Percentiles rank a stretch among this genome's conserved stretches.
These are phyloP conservation scores for Ceratina japonica DNA, from an alignment of 1,140 invertebrate species.

Conservation along the genomic window DNA sequence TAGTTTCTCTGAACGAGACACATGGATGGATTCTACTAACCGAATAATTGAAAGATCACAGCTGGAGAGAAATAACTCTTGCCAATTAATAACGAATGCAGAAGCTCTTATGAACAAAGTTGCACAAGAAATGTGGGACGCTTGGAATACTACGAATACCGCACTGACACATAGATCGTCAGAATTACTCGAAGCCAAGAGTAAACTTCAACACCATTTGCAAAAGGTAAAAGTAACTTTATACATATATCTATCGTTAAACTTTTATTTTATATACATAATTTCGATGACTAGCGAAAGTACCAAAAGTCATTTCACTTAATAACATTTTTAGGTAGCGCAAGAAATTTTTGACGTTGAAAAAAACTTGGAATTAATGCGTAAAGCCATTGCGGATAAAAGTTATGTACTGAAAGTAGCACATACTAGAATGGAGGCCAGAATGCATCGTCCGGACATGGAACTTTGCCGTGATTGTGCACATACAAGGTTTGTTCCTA, in stretches of 20 bases:
- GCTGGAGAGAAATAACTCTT: slow-evolving; percentile 89
- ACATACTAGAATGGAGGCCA: slow-evolving; percentile 83
- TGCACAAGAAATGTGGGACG: slow-evolving; percentile 93
- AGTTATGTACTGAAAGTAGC: slow-evolving; percentile 92
- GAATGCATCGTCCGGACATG: slow-evolving; percentile 85
- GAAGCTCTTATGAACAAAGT: slow-evolving; percentile 90
- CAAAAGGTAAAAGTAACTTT: slow-evolving; percentile 76
- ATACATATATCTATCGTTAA: background rate
- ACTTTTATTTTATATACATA: too few species aligned
- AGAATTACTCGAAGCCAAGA: slow-evolving; percentile 91
- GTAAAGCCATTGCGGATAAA: slow-evolving; percentile 85
- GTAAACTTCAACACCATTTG: slow-evolving; percentile 89
- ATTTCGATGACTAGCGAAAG: background rate
- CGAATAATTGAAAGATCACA: slow-evolving; percentile 90
- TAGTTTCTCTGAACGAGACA: slow-evolving; percentile 87
- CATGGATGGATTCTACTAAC: slow-evolving; percentile 93
- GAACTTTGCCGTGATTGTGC: slow-evolving; percentile 94
- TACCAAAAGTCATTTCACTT: slow-evolving; percentile 4
- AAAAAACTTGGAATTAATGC: slow-evolving; percentile 82
- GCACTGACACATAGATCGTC: slow-evolving; percentile 87
- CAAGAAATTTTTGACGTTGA: slow-evolving; percentile 85
- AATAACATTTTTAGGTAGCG: slow-evolving; percentile 77
- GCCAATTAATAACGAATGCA: slow-evolving; percentile 88
- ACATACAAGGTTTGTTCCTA: slow-evolving; percentile 84
- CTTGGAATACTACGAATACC: slow-evolving; percentile 93